These are phyloP conservation scores for Passerina amoena DNA, from an alignment of 2,113 vertebrate species.

Conservation along the genomic window DNA sequence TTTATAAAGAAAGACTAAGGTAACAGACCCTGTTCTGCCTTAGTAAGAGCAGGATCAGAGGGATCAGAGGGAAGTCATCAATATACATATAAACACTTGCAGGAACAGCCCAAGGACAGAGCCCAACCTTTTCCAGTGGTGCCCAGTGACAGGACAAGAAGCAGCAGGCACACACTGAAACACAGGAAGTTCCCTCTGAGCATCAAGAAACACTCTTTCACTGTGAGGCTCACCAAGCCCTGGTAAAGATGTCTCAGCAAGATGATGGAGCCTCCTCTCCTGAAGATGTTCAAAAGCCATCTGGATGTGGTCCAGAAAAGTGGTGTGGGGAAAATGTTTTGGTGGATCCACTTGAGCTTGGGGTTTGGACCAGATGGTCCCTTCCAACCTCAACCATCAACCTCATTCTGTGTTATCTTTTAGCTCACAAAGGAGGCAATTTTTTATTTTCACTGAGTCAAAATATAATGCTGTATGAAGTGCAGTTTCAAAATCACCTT, in stretches of 20 bases:
- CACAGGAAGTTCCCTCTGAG: not conserved
- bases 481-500: not conserved
- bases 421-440: not conserved
- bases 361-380: not conserved
- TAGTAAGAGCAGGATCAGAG: not conserved
- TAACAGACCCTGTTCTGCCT: not conserved
- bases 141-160: not conserved
- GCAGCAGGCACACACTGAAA: not conserved
- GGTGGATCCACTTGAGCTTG: not conserved
- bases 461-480: not conserved
- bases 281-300: not conserved
- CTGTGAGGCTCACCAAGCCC: not conserved
- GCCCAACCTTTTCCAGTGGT: fast-evolving
- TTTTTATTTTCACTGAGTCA: not conserved
- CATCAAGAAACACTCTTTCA: not conserved
- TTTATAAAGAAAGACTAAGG: not conserved
- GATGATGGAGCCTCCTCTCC: not conserved
- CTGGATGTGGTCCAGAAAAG: not conserved
- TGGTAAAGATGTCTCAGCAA: not conserved
- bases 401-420: not conserved
- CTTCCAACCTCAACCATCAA: not conserved
- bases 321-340: fast-evolving
- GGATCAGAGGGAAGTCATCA: not conserved
- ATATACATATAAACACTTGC: not conserved
- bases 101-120: not conserved